Base-by-base conservation (phyloP, 2,797 vertebrate species). In the Choloepus didactylus region DNA sequence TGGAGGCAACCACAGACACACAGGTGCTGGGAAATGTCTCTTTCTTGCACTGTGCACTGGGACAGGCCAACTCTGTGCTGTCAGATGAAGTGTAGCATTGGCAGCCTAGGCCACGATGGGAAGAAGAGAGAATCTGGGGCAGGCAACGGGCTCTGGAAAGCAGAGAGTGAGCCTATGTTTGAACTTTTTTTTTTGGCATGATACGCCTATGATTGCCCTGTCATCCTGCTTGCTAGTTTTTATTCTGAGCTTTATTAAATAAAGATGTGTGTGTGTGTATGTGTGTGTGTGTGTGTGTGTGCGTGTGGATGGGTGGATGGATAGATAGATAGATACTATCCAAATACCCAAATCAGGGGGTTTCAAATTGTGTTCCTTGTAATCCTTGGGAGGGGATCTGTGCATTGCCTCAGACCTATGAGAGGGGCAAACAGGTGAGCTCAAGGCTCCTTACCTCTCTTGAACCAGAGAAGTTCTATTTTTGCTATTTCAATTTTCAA, bases 1-100 rank as follows among this genome's bases (percentile, higher is more conserved):
- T 98, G 93, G 98, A 98, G 98, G 98, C 98, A 94, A 41, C 92
- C 94, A 69, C 76, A 97, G 97, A 95, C 97, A 94, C 87, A 96
- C 97, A 98, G 98, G 98, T 98, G 98, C 97, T 60, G 88, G 96
- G 96, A 98, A 98, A 98, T 94, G 97, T 98, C 98, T 98, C 70
- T 98, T 98, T 89, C 81, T 89, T 96, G 97, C 96, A 96, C 76
- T 89, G 87, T 7, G 38, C 90, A 87, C 88, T 56, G 67, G 95
- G 96, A 97, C 64, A 96, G 97, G 96, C 46, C 3, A 14, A 31
- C 35, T 80, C 70, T 90, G 95, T 6, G 62, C 93, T 97, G 97
- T 98, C 97, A 98, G 93, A 67, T 95, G 79, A 97, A 96, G 95
- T 89, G 95, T 72, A 72, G 75, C 94, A 90, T 91, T 31, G 95